Percentiles rank a stretch among this genome's conserved stretches.
phyloP scores from a whole-genome alignment of 2,113 vertebrate genomes.

The Pipa parva region DNA sequence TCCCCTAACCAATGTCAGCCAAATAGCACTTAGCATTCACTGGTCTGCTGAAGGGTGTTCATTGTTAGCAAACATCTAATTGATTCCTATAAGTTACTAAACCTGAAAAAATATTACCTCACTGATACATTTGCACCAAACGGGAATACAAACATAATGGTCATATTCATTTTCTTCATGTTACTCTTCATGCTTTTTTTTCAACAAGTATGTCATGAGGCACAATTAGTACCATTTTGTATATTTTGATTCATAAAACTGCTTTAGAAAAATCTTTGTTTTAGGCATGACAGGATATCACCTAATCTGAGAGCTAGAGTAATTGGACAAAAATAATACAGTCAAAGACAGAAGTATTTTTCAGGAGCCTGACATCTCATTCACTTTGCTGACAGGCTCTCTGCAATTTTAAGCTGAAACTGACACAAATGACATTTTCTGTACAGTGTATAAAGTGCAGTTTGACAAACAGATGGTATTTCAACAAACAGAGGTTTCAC shows the following conservation, averaged over 20 bases:
- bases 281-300: neutral
- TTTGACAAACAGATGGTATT: slow-evolving; percentile 30
- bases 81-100: no score
- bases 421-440: slow-evolving; percentile 24
- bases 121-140: no score
- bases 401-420: slow-evolving; percentile 13
- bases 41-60: no score
- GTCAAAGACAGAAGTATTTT: neutral
- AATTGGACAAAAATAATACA: slow-evolving; percentile 3
- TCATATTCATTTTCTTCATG: no score
- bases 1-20: no score
- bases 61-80: no score
- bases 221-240: no score
- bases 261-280: neutral
- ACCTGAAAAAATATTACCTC: no score
- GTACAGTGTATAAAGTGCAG: slow-evolving; percentile 10
- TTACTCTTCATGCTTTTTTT: no score
- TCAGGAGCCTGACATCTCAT: neutral
- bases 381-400: slow-evolving; percentile 13
- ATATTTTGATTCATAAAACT: neutral
- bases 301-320: neutral
- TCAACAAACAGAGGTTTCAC: slow-evolving; percentile 17
- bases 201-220: no score
- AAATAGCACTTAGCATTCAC: no score
- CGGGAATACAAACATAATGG: no score